Conservation (phyloP, 2,113 vertebrate genomes). For the Rallus limicola region DNA sequence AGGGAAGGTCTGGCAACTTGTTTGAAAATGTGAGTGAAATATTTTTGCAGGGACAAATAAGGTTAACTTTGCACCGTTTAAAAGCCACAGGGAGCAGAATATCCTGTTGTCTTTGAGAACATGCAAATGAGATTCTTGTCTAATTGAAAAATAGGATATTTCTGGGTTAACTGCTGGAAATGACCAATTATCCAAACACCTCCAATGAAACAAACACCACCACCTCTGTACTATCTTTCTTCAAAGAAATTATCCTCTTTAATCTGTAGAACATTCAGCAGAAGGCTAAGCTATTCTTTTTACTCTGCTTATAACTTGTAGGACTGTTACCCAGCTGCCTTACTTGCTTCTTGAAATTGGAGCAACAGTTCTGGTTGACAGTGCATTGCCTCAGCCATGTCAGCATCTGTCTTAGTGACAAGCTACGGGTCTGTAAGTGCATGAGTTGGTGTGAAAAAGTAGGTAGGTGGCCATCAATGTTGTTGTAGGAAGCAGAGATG, state of each 20-base stretch:
- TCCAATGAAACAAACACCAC: neutral
- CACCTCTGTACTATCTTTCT: neutral
- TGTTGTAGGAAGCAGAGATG: neutral
- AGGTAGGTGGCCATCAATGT: neutral
- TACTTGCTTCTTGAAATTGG: neutral
- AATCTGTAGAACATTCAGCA: neutral
- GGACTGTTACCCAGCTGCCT: neutral
- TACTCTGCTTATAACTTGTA: neutral
- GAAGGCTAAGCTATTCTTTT: neutral
- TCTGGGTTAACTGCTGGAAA: slow-evolving; percentile 52
- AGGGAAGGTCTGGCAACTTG: neutral
- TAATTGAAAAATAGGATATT: slow-evolving; percentile 56
- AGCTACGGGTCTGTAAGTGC: neutral
- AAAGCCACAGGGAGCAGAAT: slow-evolving; percentile 50
- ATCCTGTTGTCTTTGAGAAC: slow-evolving; percentile 24
- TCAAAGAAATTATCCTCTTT: slow-evolving; percentile 33
- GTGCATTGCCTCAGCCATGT: neutral
- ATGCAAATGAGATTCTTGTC: slow-evolving; percentile 47
- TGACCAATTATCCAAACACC: slow-evolving; percentile 58
- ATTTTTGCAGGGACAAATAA: slow-evolving; percentile 23
- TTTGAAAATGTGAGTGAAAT: neutral
- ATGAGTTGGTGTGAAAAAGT: neutral
- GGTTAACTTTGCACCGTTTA: slow-evolving; percentile 28
- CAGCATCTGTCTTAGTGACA: neutral
- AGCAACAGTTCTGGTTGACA: neutral